Base-by-base conservation (phyloP, 2,888 invertebrate genomes). In the Nomada fabriciana region DNA sequence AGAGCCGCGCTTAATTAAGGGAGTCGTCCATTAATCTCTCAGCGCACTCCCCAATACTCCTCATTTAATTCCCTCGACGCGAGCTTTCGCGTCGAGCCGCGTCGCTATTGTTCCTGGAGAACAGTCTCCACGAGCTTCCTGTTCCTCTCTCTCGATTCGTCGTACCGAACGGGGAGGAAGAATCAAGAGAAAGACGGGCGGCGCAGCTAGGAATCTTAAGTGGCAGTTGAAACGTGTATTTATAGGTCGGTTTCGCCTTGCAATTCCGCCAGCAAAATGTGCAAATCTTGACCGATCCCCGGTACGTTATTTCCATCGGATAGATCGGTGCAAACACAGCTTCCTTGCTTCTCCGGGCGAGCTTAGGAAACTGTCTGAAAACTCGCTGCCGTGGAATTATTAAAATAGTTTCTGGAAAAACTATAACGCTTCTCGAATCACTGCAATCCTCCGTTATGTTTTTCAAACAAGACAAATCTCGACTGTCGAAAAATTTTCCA, bases 141-240 rank as follows among this genome's bases (percentile, higher is more conserved):
- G 73, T 60, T 82, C 29, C 84, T 80, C 79, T 76, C 71, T 63
- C 70, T 53, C 63, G 70, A 76, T 79, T 57, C 67, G 61, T 84
- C 57, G 55, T 50, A 50, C 55, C 53, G 47, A 70, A 80, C 59
- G 10, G 42, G 60, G 59, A 55, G n/a, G 11, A 72, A 20, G 61
- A 13, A 4, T 9, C 20, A 29, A 15, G 25, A 20, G 61, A 50
- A 55, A 76, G n/a, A 57, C 20, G 53, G 60, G 57, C 29, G 65
- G 53, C 29, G 55, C 18, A 59, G 60, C 60, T 50, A 85, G 86
- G 84, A 85, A 88, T 87, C 61, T 83, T 84, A 88, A 89, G 89
- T 88, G 83, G 80, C 68, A 57, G 76, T 67, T 81, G 82, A 82
- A 85, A 85, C 80, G 63, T 88, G 64, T 77, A 88, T 88, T 88